phyloP scores from a whole-genome alignment of 2,797 vertebrate genomes.

The Eulemur rubriventer region DNA sequence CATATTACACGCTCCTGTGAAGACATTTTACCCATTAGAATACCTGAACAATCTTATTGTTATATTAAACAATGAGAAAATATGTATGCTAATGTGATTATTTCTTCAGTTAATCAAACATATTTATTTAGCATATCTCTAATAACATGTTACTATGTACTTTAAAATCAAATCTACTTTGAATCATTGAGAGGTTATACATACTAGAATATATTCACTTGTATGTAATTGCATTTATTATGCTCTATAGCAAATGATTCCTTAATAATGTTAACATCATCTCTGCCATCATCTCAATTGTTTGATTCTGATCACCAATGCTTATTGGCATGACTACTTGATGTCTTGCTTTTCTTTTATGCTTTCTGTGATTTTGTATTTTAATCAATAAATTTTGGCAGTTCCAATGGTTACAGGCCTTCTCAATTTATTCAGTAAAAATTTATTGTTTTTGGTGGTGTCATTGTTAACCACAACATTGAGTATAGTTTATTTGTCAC shows the following conservation, averaged over 20 bases:
- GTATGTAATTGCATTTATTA: not conserved
- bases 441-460: not conserved
- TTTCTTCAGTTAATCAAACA: constrained; percentile 17
- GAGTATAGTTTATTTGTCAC: not conserved
- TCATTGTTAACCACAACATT: not conserved
- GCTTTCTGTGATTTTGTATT: not conserved
- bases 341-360: not conserved
- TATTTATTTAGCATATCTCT: not conserved
- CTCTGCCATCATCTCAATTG: too few relatives aligned
- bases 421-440: not conserved
- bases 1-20: not conserved
- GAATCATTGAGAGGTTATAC: not conserved
- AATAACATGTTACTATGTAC: not conserved
- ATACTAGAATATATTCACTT: not conserved
- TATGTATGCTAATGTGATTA: not conserved
- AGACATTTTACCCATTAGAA: not conserved
- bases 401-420: not conserved
- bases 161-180: not conserved
- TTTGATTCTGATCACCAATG: not conserved
- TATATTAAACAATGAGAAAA: not conserved
- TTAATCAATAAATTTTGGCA: not conserved
- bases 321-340: not conserved
- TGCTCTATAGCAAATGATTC: not conserved
- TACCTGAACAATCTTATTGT: not conserved
- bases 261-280: not conserved